phyloP scores from a whole-genome alignment of 2,888 invertebrate species.

The Erebia aethiops region DNA sequence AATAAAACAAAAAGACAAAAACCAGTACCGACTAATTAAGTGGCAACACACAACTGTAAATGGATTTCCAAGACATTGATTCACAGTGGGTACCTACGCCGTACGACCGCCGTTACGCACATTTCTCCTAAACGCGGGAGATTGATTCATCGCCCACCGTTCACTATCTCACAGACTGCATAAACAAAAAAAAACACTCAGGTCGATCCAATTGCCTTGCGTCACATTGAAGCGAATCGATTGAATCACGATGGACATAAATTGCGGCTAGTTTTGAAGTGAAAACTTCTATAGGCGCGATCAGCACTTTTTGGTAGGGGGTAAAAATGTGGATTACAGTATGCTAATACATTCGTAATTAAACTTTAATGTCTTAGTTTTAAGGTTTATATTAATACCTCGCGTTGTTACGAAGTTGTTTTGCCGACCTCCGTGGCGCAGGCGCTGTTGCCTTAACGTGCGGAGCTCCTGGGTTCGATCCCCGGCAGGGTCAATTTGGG shows the following conservation, averaged over 20 bases:
- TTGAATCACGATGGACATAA: constrained; percentile 22
- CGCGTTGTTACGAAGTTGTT: no score
- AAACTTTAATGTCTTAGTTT: no score
- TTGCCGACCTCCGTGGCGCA: no score
- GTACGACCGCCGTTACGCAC: constrained; percentile 36
- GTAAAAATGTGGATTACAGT: no score
- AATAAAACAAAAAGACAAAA: neutral
- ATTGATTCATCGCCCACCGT: constrained; percentile 25
- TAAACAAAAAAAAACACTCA: constrained; percentile 20
- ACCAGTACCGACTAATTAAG: constrained; percentile 22
- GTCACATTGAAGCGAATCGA: constrained; percentile 21
- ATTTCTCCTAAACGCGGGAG: constrained; percentile 33
- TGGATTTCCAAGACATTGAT: constrained; percentile 33
- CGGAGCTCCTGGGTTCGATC: no score
- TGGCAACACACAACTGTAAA: constrained; percentile 29
- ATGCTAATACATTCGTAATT: no score
- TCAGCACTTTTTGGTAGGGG: no score
- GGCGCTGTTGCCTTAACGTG: no score
- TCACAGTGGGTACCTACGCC: constrained; percentile 25
- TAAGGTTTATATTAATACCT: no score
- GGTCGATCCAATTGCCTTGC: constrained; percentile 22
- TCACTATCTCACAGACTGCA: neutral
- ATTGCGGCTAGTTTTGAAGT: neutral
- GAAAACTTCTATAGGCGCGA: no score
- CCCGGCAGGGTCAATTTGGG: no score